A percentile compares a stretch with the other conserved stretches of the same genome.
Evolutionary conservation across 2,113 vertebrate genomes (phyloP).

Genomic region (Hippoglossus stenolepis): DNA sequence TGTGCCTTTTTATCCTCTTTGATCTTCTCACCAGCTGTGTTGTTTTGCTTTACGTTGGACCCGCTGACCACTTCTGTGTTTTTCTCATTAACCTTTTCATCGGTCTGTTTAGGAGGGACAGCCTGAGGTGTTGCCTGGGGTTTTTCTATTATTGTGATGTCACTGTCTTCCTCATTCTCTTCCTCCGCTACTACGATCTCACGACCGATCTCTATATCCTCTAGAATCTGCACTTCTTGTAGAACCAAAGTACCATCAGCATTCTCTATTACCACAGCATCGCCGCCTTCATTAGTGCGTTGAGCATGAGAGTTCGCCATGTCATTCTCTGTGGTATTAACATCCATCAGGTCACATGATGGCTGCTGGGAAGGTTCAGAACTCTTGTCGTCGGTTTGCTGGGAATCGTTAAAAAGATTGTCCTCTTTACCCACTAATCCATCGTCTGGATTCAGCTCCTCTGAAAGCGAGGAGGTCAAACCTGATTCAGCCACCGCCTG

Average conservation of each 20-base stretch:
- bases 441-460: slow-evolving; percentile 28
- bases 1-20: slow-evolving; percentile 37
- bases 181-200: slow-evolving; percentile 74
- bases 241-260: slow-evolving; percentile 44
- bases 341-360: slow-evolving; percentile 29
- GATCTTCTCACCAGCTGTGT: slow-evolving; percentile 10
- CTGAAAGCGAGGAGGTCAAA: slow-evolving; percentile 44
- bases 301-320: slow-evolving; percentile 24
- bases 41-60: slow-evolving; percentile 32
- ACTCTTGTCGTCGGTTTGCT: slow-evolving; percentile 20
- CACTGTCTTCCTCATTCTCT: slow-evolving; percentile 63
- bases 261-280: slow-evolving; percentile 3
- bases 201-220: slow-evolving; percentile 78
- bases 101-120: slow-evolving; percentile 10
- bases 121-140: slow-evolving; percentile 22
- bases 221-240: slow-evolving; percentile 71
- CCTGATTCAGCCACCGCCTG: slow-evolving; percentile 73
- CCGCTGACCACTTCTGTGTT: slow-evolving; percentile 2
- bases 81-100: slow-evolving; percentile 41
- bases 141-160: slow-evolving; percentile 61
- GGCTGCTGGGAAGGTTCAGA: slow-evolving; percentile 47
- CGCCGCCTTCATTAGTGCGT: slow-evolving; percentile 24
- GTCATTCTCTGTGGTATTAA: slow-evolving; percentile 47
- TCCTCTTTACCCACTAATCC: slow-evolving; percentile 6
- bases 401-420: slow-evolving; percentile 39